Evolutionary conservation across 2,888 invertebrate species (phyloP).

Genomic region (Dicranocentrus wangi): DNA sequence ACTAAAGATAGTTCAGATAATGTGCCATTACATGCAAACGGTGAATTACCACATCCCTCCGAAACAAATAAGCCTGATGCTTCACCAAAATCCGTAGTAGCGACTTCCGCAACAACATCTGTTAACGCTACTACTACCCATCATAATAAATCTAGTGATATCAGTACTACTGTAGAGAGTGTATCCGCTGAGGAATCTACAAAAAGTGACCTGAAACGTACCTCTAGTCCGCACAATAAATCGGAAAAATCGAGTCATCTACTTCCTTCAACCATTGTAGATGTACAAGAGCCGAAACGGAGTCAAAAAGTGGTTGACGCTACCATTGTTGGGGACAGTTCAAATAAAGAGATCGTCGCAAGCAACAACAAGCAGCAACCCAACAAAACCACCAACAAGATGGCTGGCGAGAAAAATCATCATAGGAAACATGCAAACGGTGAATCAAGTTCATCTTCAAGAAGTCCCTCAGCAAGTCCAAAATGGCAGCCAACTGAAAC

Average conservation of each 20-base stretch:
- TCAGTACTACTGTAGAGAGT: constrained; percentile 49
- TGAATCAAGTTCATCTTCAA: constrained; percentile 19
- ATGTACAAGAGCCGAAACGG: constrained; percentile 32
- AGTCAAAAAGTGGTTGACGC: no score
- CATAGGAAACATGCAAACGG: constrained; percentile 30
- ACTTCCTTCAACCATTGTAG: constrained; percentile 47
- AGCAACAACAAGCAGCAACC: constrained; percentile 1
- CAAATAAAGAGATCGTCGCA: no score
- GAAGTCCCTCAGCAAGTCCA: not conserved
- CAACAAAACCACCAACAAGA: constrained; percentile 43
- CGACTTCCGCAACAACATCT: constrained; percentile 13
- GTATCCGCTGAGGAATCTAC: constrained; percentile 48
- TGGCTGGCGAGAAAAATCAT: constrained; percentile 32
- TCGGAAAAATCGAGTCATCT: constrained; percentile 51
- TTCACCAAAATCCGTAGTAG: constrained; percentile 56
- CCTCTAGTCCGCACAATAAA: constrained; percentile 65
- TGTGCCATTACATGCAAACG: constrained; percentile 67
- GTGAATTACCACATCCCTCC: constrained; percentile 66
- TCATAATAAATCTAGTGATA: constrained; percentile 51
- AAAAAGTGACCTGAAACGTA: constrained; percentile 64
- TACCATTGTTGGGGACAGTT: no score
- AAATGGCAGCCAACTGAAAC: constrained; percentile 6
- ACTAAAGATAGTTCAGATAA: constrained; percentile 65
- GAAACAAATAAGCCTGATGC: constrained; percentile 61
- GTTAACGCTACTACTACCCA: constrained; percentile 36